Evolutionary conservation across 1,140 invertebrate species (phyloP).

Genomic region (Brachionus sp.): DNA sequence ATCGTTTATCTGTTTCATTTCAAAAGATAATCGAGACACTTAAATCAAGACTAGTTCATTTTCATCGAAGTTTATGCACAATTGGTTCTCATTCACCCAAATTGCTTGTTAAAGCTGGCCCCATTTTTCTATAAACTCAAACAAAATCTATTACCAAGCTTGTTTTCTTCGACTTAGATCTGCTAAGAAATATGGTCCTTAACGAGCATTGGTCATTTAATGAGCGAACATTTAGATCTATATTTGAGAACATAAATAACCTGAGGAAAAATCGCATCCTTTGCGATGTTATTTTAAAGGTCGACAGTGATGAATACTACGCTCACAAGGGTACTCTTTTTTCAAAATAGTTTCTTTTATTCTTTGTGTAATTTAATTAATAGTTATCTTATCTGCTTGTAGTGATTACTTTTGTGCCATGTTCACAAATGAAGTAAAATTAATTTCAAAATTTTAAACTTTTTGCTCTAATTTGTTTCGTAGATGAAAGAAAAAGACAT

Average conservation of each 20-base stretch:
- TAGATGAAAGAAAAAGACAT: constrained; percentile 64
- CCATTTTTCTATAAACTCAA: background rate
- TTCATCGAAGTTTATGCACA: background rate
- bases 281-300: constrained; percentile 48
- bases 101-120: background rate
- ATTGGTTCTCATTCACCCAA: background rate
- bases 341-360: background rate
- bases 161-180: background rate
- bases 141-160: background rate
- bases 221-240: constrained; percentile 30
- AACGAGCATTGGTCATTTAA: constrained; percentile 42
- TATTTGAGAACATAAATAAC: constrained; percentile 53
- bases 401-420: constrained; percentile 49
- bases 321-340: constrained; percentile 46
- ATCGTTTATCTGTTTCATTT: background rate
- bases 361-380: background rate
- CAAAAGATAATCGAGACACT: background rate
- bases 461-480: background rate
- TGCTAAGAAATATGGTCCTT: constrained; percentile 30
- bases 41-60: background rate
- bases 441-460: background rate
- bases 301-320: constrained; percentile 47
- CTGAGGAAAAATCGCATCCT: constrained; percentile 52
- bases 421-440: constrained; percentile 48
- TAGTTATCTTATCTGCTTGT: constrained; percentile 48